These are phyloP conservation scores for Samia ricini DNA, from an alignment of 1,140 invertebrate species.

Conservation along the genomic window DNA sequence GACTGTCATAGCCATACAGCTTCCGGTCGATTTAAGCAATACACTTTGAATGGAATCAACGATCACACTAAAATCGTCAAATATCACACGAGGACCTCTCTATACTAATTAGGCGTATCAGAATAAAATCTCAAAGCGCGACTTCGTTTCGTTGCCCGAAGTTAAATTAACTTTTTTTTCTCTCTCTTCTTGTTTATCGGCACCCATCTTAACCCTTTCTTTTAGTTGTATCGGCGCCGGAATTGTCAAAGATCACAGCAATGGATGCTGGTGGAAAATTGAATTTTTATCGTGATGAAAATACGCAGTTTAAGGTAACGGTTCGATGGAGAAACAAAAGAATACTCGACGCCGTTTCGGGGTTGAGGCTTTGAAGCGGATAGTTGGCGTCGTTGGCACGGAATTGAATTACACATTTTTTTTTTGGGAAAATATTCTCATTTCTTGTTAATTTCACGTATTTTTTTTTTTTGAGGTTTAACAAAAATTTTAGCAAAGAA, in stretches of 20 bases:
- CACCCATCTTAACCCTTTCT: slow-evolving; percentile 61
- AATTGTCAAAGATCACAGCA: slow-evolving; percentile 56
- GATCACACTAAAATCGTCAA: no score
- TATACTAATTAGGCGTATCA: background rate
- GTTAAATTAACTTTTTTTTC: slow-evolving; percentile 71
- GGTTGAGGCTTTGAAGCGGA: slow-evolving; percentile 13
- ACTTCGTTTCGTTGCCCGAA: slow-evolving; percentile 52
- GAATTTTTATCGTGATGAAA: slow-evolving; percentile 74
- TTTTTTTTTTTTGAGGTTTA: background rate
- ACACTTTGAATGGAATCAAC: no score
- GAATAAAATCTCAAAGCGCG: slow-evolving; percentile 23
- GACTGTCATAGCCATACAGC: no score
- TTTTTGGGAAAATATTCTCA: background rate
- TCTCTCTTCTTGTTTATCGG: slow-evolving; percentile 61
- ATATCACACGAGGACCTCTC: slow-evolving; percentile 16
- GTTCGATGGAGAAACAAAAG: slow-evolving; percentile 37
- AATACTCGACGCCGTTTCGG: slow-evolving; percentile 9
- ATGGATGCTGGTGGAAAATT: slow-evolving; percentile 57
- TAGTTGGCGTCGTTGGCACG: slow-evolving; percentile 12
- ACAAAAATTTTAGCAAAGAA: background rate
- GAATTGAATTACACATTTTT: slow-evolving; percentile 17
- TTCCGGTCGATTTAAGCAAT: no score
- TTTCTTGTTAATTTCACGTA: background rate
- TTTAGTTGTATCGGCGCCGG: slow-evolving; percentile 53
- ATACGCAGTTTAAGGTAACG: slow-evolving; percentile 41